Conservation (phyloP, 2,797 vertebrate species). For the Gouania willdenowi region DNA sequence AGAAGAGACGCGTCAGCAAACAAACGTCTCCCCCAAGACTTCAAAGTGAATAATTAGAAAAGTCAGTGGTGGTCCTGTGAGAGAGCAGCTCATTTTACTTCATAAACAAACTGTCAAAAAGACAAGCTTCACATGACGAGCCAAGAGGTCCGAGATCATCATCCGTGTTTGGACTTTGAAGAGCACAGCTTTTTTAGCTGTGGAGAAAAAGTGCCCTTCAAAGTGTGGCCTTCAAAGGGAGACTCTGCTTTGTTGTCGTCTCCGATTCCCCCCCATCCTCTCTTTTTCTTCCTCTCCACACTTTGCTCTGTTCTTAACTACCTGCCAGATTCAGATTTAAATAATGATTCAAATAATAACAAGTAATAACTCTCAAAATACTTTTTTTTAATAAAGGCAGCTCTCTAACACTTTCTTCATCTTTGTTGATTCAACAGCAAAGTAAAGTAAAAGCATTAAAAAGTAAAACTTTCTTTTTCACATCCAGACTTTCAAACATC, state of each 20-base stretch:
- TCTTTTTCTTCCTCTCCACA: background rate
- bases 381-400: constrained; percentile 35
- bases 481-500: too few species aligned
- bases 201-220: constrained; percentile 37
- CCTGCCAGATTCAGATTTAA: constrained; percentile 29
- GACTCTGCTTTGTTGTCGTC: constrained; percentile 33
- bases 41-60: constrained; percentile 42
- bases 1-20: background rate
- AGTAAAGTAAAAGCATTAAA: too few species aligned
- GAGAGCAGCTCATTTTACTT: constrained; percentile 39
- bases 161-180: constrained; percentile 26
- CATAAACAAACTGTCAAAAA: constrained; percentile 51
- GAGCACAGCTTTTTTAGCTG: constrained; percentile 15
- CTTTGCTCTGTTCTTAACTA: constrained; percentile 14
- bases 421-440: too few species aligned
- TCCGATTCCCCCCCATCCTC: background rate
- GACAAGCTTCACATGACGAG: constrained; percentile 9
- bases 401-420: too few species aligned
- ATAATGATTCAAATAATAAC: constrained; percentile 38
- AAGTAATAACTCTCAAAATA: constrained; percentile 36
- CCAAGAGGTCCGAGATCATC: constrained; percentile 36
- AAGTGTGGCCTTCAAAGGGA: constrained; percentile 51
- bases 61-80: constrained; percentile 23
- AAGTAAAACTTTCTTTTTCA: too few species aligned
- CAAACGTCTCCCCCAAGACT: constrained; percentile 23